phyloP scores from a whole-genome alignment of 1,140 invertebrate species.

The Drosophila willistoni region DNA sequence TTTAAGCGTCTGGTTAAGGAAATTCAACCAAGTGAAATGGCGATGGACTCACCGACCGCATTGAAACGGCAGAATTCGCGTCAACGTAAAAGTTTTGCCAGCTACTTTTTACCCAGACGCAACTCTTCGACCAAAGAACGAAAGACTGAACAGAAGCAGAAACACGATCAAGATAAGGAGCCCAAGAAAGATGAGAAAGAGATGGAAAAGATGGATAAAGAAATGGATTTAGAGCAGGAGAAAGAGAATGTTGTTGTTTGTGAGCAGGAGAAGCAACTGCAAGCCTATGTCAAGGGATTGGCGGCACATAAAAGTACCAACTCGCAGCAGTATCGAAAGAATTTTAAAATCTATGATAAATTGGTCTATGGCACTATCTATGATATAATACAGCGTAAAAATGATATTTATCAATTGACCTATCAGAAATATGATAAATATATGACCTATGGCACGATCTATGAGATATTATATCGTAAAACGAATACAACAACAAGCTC shows the following conservation, averaged over 20 bases:
- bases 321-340: constrained; percentile 61
- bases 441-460: constrained; percentile 83
- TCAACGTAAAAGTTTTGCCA: constrained; percentile 79
- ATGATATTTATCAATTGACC: constrained; percentile 77
- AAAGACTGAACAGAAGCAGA: constrained; percentile 55
- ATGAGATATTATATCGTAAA: constrained; percentile 81
- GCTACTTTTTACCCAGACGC: constrained; percentile 71
- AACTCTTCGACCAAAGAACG: constrained; percentile 60
- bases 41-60: constrained; percentile 28
- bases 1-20: constrained; percentile 80
- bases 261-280: constrained; percentile 44
- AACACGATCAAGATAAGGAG: constrained; percentile 29
- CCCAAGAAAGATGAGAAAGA: neutral
- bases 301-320: constrained; percentile 13
- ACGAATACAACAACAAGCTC: constrained; percentile 44
- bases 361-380: constrained; percentile 82
- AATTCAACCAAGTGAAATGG: constrained; percentile 52
- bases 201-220: constrained; percentile 6
- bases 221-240: neutral
- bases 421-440: constrained; percentile 83
- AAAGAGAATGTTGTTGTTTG: neutral
- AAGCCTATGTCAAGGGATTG: constrained; percentile 36
- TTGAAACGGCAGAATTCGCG: constrained; percentile 78
- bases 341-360: constrained; percentile 82
- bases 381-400: constrained; percentile 82